phyloP scores from a whole-genome alignment of 2,113 vertebrate species.

The Opisthocomus hoazin region DNA sequence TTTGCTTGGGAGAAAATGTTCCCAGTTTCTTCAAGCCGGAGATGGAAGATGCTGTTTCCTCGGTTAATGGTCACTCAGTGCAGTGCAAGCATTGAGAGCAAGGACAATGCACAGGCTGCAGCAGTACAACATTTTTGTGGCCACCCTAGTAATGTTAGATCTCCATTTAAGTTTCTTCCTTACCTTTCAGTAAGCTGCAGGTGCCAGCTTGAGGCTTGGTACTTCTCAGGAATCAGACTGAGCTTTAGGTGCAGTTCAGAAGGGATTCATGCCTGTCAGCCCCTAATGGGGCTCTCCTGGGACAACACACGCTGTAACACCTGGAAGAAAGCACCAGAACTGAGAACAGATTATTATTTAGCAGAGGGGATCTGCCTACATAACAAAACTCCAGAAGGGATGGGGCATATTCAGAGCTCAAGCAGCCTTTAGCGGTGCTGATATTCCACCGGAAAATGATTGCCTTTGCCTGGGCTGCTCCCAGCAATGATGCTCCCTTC shows the following conservation, averaged over 20 bases:
- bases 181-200: not conserved
- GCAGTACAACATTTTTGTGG: not conserved
- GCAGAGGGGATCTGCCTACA: not conserved
- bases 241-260: not conserved
- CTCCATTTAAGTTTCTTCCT: not conserved
- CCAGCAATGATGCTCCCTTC: not conserved
- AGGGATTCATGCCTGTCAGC: not conserved
- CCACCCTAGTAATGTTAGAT: not conserved
- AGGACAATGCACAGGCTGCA: not conserved
- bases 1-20: not conserved
- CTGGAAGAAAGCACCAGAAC: not conserved
- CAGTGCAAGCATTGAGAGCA: not conserved
- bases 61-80: not conserved
- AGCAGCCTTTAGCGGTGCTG: not conserved
- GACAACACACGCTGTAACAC: fast-evolving
- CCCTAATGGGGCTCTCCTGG: not conserved
- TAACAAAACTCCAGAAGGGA: not conserved
- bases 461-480: not conserved
- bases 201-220: not conserved
- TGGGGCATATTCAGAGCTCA: fast-evolving
- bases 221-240: not conserved
- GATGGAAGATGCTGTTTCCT: not conserved
- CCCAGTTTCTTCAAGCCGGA: not conserved
- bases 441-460: not conserved
- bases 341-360: not conserved